Conservation (phyloP, 2,888 invertebrate species). For the Trachelus tabidus region DNA sequence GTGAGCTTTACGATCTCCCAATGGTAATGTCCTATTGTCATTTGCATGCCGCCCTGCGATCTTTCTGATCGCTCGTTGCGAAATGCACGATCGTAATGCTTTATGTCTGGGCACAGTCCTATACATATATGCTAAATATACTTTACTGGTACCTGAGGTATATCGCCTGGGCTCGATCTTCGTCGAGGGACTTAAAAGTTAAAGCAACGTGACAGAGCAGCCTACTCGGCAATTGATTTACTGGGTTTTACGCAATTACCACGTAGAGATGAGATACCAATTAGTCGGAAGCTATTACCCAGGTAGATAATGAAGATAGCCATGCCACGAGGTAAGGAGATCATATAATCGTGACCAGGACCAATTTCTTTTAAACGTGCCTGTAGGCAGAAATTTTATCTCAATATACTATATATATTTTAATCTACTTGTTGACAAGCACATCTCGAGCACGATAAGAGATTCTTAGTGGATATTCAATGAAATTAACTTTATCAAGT, state of each 20-base stretch:
- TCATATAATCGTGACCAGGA: background rate
- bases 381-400: background rate
- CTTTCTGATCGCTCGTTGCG: constrained; percentile 9
- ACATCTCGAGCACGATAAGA: background rate
- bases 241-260: background rate
- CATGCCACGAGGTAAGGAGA: background rate
- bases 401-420: background rate
- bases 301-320: background rate
- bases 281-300: constrained; percentile 2
- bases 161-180: background rate
- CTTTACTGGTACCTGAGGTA: background rate
- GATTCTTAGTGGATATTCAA: background rate
- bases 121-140: background rate
- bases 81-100: constrained; percentile 12
- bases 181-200: background rate
- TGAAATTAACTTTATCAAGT: background rate
- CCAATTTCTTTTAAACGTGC: background rate
- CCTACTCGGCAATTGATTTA: background rate
- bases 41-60: constrained; percentile 1
- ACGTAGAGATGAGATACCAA: background rate
- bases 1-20: background rate
- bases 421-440: background rate
- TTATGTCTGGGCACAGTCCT: background rate
- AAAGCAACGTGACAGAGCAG: background rate
- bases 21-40: constrained; percentile 8